Base-by-base conservation (phyloP, 2,888 invertebrate genomes). In the Gerris lacustris region DNA sequence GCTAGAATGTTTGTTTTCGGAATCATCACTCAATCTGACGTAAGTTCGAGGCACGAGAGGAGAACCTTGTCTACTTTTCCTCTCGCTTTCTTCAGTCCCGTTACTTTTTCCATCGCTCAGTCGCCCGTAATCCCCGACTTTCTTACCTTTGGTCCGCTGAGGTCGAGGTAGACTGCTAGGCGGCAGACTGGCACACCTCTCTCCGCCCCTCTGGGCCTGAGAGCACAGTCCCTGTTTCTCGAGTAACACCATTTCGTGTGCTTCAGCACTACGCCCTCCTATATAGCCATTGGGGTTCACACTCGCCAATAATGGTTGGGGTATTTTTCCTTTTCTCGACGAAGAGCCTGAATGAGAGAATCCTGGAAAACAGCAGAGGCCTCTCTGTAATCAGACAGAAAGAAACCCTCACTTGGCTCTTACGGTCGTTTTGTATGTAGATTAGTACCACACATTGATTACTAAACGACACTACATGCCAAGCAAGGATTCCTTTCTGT, bases 341-440 rank as follows among this genome's bases (percentile, higher is more conserved):
- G 86, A 81, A 86, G 86, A 82, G 86, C 87, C 84, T 86, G 87
- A 84, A 87, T 88, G 85, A 87, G 87, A 82, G 87, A 88, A 86
- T 85, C 87, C 87, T 86, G 90, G 89, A 87, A 91, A 90, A 85
- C 90, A 91, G 87, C 91, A 91, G 79, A 90, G 86, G 79, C 88
- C 90, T 78, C 90, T 88, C 89, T 91, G 86, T 85, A 87, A 85
- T 82, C 82, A 83, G 82, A 83, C 82, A 83, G 80, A 82, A 81
- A 83, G 55, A 83, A 79, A 81, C 72, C 73, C 64, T 69, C 63
- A 31, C 62, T 66, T 63, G 67, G 68, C 70, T 66, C 47, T 55
- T 43, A 47, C 1, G n/a, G 17, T 44, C 64, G 43, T 11, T 45
- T 9, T 67, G 9, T 44, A 4, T 66, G 31, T n/a, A 66, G 17